Evolutionary conservation across 2,797 vertebrate genomes (phyloP), one percentile per base, ranked within the genome.

Genomic region (Smutsia gigantea): DNA sequence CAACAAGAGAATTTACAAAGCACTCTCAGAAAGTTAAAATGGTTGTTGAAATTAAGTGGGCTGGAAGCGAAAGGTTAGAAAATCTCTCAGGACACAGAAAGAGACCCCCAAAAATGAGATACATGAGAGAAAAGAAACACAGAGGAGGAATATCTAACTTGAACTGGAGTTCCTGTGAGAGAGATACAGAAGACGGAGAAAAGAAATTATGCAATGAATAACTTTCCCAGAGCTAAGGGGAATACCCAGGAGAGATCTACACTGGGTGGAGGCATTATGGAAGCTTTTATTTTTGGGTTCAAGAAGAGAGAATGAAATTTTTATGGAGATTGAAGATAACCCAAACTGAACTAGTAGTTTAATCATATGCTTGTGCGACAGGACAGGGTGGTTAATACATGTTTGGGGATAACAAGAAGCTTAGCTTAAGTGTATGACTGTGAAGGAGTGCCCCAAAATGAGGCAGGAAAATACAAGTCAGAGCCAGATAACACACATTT

Each of bases 131-230:
- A 71, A 17, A 68, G 5, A 77, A 64, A 53, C 37, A 71, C 2
- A 89, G 59, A 66, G 13, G 23, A 53, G 7, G n/a, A 81, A 78
- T 53, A 84, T 59, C 25, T 23, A 86, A 85, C 9, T 57, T 57
- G 85, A 85, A 93, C 15, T 57, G 57, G 68, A 34, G 18, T 75
- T 82, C 75, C 53, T 63, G 53, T 12, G 23, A 68, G 4, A 82
- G n/a, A 90, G 12, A 75, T 39, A 82, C 27, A 64, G 13, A 93
- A 87, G 49, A 55, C 25, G 23, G 31, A 46, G 29, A 12, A 59
- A 85, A 39, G 90, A 72, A 93, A 90, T 46, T 64, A 69, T 68
- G 10, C 82, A 95, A 63, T 79, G 21, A 93, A 59, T 75, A 75
- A 69, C 68, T 29, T 37, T 69, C 31, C 29, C 75, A 77, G 42